Base-by-base conservation (phyloP, 2,113 vertebrate genomes). In the Pelodiscus sinensis region DNA sequence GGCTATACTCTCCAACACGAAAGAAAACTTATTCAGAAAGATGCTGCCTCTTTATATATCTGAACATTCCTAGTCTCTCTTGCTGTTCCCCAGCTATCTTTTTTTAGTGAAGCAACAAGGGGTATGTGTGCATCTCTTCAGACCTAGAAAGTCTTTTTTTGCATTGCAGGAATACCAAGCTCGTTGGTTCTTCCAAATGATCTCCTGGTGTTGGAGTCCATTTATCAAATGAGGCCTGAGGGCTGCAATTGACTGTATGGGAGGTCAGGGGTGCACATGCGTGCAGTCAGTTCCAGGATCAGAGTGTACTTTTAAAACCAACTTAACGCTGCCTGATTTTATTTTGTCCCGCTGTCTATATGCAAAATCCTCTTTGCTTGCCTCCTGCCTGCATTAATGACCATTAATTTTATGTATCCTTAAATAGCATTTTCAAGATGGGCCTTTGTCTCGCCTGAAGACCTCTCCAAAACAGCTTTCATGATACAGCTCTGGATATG, bases 401-500 rank as follows among this genome's bases (percentile, higher is more conserved):
- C 16, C 16, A 19, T n/a, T 68, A 68, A 35, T 68, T 85, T 2
- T 1, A 73, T 2, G 0, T 55, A 85, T 80, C 58, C 87, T 85
- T 79, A 84, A 6, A 91, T 75, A 25, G 51, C 89, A n/a, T 55
- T 79, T 16, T 1, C 87, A 57, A 44, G 5, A 62, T 44, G 81
- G 57, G 51, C 86, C 93, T 75, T 94, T 19, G 3, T 82, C 89
- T 93, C 62, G 75, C 84, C 82, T 81, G 78, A 13, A 89, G 89
- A 84, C 56, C 62, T 80, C 89, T 80, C 89, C 71, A 11, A 0
- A 52, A 2, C 7, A 7, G 65, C 79, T 58, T n/a, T 60, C 57
- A 50, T 95, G 84, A 95, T 94, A 94, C 93, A 92, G 93, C 94
- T 95, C 94, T 96, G 95, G 94, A 83, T 83, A n/a, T 87, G 62